phyloP scores from a whole-genome alignment of 1,140 invertebrate species.

The Nylanderia fulva region DNA sequence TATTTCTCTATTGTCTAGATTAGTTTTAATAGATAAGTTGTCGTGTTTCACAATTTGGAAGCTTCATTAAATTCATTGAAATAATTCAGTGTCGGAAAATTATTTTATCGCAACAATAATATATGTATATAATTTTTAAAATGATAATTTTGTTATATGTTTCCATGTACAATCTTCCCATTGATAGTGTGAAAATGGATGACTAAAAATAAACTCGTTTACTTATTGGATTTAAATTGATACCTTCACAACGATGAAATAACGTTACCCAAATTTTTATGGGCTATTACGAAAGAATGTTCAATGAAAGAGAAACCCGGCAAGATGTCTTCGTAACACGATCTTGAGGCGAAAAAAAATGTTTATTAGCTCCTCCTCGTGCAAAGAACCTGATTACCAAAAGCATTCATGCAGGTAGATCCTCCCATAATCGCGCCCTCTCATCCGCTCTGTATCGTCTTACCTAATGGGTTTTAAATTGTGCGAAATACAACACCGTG shows the following conservation, averaged over 20 bases:
- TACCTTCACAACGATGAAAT: neutral
- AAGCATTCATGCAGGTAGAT: conserved; percentile 32
- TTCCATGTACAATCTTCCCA: neutral
- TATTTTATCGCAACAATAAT: neutral
- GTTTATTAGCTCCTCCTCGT: conserved; percentile 25
- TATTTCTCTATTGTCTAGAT: neutral
- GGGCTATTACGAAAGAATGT: neutral
- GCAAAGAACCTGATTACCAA: conserved; percentile 25
- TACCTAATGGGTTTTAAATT: conserved; percentile 44
- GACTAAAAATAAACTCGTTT: neutral
- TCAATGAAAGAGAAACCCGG: neutral
- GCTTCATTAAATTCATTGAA: too few relatives aligned
- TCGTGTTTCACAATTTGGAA: too few relatives aligned
- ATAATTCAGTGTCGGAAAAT: too few relatives aligned
- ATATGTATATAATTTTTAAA: neutral
- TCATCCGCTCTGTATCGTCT: conserved; percentile 24
- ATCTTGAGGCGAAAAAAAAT: conserved; percentile 33
- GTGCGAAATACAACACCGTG: conserved; percentile 26
- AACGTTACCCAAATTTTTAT: neutral
- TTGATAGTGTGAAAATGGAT: neutral
- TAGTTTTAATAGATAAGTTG: neutral
- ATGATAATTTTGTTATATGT: neutral
- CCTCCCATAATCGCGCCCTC: conserved; percentile 13
- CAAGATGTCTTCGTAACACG: conserved; percentile 22
- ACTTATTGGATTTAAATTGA: neutral